phyloP scores from a whole-genome alignment of 2,113 vertebrate species.

The Leptobrachium ailaonicum region DNA sequence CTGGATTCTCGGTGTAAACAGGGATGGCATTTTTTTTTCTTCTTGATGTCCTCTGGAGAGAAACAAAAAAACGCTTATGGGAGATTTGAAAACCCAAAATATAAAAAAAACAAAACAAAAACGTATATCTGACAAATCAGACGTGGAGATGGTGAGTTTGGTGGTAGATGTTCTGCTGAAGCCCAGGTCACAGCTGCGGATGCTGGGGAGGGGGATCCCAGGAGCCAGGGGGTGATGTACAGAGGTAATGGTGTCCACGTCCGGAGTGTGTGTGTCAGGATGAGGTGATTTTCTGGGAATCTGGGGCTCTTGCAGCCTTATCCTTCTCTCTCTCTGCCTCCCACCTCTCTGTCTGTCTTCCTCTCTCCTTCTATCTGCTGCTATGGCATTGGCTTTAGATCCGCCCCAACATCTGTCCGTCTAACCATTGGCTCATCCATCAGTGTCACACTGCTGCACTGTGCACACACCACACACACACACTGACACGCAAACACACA shows the following conservation, averaged over 20 bases:
- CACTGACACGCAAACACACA: constrained; percentile 50
- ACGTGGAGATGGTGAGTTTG: constrained; percentile 76
- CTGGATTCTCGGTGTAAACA: constrained; percentile 5
- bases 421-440: constrained; percentile 92
- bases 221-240: constrained; percentile 52
- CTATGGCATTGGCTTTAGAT: constrained; percentile 77
- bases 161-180: constrained; percentile 66
- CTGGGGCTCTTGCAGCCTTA: constrained; percentile 66
- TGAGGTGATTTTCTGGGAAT: constrained; percentile 61
- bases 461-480: constrained; percentile 67
- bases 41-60: constrained; percentile 54
- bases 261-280: constrained; percentile 51
- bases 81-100: constrained; percentile 41
- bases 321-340: constrained; percentile 55
- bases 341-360: constrained; percentile 2
- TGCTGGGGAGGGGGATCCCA: constrained; percentile 58
- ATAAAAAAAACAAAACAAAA: not conserved
- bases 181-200: constrained; percentile 62
- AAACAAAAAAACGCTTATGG: constrained; percentile 53
- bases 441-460: constrained; percentile 82
- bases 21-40: constrained; percentile 15
- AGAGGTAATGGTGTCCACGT: not conserved
- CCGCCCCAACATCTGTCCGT: constrained; percentile 98
- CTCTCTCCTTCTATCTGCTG: constrained; percentile 57
- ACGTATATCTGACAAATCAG: constrained; percentile 16